phyloP scores from a whole-genome alignment of 2,797 vertebrate genomes.

The Poecilia picta region DNA sequence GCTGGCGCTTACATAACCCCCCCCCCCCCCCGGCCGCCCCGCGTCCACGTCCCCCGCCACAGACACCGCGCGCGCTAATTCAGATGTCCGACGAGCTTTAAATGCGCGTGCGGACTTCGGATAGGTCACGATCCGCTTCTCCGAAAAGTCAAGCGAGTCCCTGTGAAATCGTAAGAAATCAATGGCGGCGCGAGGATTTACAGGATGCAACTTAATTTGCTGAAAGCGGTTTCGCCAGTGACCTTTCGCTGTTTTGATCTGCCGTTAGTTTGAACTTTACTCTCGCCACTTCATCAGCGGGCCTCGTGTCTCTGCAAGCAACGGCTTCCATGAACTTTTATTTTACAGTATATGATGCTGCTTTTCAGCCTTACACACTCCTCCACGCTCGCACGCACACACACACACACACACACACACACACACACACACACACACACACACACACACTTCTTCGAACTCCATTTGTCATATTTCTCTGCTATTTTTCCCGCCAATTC shows the following conservation, averaged over 20 bases:
- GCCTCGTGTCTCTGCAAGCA: constrained; percentile 12
- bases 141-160: constrained; percentile 58
- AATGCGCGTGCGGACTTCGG: constrained; percentile 32
- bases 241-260: constrained; percentile 59
- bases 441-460: constrained; percentile 12
- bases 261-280: constrained; percentile 47
- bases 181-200: constrained; percentile 53
- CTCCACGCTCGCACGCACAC: neutral
- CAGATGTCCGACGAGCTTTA: constrained; percentile 47
- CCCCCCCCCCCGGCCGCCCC: neutral
- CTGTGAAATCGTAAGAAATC: constrained; percentile 63
- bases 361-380: neutral
- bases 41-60: constrained; percentile 10
- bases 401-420: no score
- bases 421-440: neutral
- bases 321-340: constrained; percentile 8
- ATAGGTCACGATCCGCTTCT: constrained; percentile 53
- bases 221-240: constrained; percentile 55
- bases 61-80: constrained; percentile 28
- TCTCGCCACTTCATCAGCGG: constrained; percentile 25
- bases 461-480: constrained; percentile 21
- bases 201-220: constrained; percentile 55
- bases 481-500: neutral
- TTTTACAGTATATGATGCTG: constrained; percentile 28
- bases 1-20: constrained; percentile 74